A percentile compares a stretch with the other conserved stretches of the same genome.
Conservation (phyloP, 2,888 invertebrate genomes). For the Electrophaes corylata region DNA sequence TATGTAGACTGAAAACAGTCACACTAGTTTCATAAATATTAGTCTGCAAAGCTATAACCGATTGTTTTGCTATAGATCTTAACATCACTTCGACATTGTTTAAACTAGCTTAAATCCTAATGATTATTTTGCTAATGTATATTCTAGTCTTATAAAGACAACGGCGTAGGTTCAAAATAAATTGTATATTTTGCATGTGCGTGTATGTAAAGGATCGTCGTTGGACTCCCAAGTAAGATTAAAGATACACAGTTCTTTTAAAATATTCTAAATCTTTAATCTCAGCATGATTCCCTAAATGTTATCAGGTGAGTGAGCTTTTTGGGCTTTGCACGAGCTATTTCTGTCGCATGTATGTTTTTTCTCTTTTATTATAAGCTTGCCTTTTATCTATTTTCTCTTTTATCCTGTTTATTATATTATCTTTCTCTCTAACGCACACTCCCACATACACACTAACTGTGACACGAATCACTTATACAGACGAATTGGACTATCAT, state of each 20-base stretch:
- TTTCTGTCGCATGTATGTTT: slow-evolving; percentile 72
- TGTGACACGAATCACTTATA: slow-evolving; percentile 55
- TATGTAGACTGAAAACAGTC: slow-evolving; percentile 45
- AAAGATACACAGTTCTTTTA: slow-evolving; percentile 57
- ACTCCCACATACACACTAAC: slow-evolving; percentile 58
- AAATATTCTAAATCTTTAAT: slow-evolving; percentile 58
- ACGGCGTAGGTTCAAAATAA: slow-evolving; percentile 49
- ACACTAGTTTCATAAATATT: slow-evolving; percentile 51
- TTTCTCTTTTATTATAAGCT: slow-evolving; percentile 59
- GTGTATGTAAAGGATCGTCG: slow-evolving; percentile 81
- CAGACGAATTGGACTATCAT: slow-evolving; percentile 70
- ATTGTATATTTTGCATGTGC: slow-evolving; percentile 61
- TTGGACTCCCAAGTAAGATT: slow-evolving; percentile 82
- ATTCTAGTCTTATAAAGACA: slow-evolving; percentile 60
- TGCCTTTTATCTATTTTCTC: slow-evolving; percentile 57
- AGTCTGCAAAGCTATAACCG: slow-evolving; percentile 78
- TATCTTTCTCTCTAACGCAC: slow-evolving; percentile 64
- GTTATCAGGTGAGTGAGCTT: slow-evolving; percentile 67
- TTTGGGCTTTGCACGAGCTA: slow-evolving; percentile 68
- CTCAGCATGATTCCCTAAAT: slow-evolving; percentile 60
- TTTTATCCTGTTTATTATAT: slow-evolving; percentile 69
- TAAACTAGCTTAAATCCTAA: slow-evolving; percentile 73
- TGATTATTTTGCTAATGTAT: slow-evolving; percentile 73
- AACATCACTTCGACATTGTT: slow-evolving; percentile 71
- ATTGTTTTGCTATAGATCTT: slow-evolving; percentile 82